These are phyloP conservation scores for Piprites chloris DNA, from an alignment of 2,113 vertebrate species.

Conservation along the genomic window DNA sequence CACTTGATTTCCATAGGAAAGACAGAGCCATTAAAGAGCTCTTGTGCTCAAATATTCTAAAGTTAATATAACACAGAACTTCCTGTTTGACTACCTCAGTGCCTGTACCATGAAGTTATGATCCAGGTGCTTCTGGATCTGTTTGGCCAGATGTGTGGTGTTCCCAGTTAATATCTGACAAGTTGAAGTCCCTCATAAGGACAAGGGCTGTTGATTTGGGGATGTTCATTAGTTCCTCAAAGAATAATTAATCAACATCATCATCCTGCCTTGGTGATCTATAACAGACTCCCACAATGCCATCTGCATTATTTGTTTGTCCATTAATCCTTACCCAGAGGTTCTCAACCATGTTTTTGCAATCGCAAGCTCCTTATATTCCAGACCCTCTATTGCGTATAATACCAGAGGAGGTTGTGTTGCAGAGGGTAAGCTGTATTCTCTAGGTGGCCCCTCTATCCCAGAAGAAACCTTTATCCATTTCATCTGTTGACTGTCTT, in stretches of 20 bases:
- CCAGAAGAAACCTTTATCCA: accelerated
- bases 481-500: not conserved
- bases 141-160: not conserved
- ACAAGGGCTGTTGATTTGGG: not conserved
- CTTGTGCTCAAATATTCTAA: not conserved
- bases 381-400: not conserved
- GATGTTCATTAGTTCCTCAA: not conserved
- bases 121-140: not conserved
- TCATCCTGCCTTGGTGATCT: not conserved
- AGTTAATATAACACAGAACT: not conserved
- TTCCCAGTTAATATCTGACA: not conserved
- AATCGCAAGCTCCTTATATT: not conserved
- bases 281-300: not conserved
- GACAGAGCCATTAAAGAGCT: not conserved
- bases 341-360: not conserved
- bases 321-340: not conserved
- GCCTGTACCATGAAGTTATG: not conserved
- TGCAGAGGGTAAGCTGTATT: not conserved
- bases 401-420: not conserved
- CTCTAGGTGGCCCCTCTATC: not conserved
- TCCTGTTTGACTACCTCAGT: not conserved
- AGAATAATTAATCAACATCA: not conserved
- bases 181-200: not conserved
- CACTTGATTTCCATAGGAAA: not conserved
- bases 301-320: not conserved